Evolutionary conservation across 1,140 invertebrate species (phyloP).

Genomic region (Apis florea): DNA sequence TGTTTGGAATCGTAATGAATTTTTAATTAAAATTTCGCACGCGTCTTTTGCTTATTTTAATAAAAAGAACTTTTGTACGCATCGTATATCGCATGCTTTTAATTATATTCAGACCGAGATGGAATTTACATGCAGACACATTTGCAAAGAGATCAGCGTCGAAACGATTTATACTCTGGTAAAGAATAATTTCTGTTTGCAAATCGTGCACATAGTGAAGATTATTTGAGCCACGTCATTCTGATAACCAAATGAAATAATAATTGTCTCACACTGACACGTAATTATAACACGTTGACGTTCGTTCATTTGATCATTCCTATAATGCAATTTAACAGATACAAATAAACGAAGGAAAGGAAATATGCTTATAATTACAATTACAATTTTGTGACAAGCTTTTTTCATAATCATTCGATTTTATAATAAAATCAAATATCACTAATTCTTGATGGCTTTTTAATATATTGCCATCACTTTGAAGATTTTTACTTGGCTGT

Average conservation of each 20-base stretch:
- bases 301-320: background rate
- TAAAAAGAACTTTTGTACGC: too few species aligned
- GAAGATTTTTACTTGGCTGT: too few species aligned
- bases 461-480: too few species aligned
- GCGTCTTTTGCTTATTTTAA: too few species aligned
- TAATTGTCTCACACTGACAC: background rate
- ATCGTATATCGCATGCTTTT: background rate
- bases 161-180: background rate
- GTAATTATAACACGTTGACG: background rate
- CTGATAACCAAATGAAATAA: background rate
- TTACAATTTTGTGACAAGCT: too few species aligned
- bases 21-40: too few species aligned
- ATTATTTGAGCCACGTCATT: slow-evolving; percentile 1
- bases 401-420: too few species aligned
- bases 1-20: too few species aligned
- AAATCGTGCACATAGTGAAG: background rate
- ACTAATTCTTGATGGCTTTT: too few species aligned
- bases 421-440: too few species aligned
- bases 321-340: background rate
- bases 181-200: background rate
- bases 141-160: background rate
- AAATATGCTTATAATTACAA: too few species aligned
- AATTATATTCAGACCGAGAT: background rate
- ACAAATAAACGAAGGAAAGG: too few species aligned
- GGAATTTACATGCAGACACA: background rate